Percentiles rank a stretch among this genome's conserved stretches.
phyloP scores from a whole-genome alignment of 2,797 vertebrate species.

The Sebastes jordani region DNA sequence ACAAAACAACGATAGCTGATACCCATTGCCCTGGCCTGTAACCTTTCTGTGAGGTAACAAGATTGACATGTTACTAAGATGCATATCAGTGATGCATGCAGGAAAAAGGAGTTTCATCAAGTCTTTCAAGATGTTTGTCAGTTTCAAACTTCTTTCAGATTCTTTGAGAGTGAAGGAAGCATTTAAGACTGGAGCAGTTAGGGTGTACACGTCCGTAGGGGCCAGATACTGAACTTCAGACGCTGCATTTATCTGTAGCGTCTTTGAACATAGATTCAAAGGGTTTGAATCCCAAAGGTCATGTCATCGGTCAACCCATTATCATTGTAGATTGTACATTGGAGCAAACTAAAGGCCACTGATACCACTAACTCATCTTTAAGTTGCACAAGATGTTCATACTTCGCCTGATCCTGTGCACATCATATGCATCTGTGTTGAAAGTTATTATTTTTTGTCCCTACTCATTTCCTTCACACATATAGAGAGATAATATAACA shows the following conservation, averaged over 20 bases:
- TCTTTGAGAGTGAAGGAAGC: conserved; percentile 28
- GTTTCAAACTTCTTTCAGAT: conserved; percentile 24
- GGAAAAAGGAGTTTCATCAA: conserved; percentile 17
- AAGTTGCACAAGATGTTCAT: background rate
- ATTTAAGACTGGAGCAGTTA: conserved; percentile 53
- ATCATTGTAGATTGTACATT: conserved; percentile 13
- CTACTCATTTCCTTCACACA: background rate
- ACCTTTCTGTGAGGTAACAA: background rate
- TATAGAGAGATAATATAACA: background rate
- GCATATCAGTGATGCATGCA: conserved; percentile 26
- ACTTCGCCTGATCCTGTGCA: background rate
- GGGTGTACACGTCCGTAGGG: conserved; percentile 34
- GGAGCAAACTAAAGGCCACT: conserved; percentile 1
- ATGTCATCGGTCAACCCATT: conserved; percentile 3
- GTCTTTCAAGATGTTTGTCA: conserved; percentile 40
- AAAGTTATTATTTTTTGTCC: background rate
- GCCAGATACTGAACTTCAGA: conserved; percentile 55
- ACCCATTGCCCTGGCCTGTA: background rate
- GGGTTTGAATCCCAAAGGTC: conserved; percentile 23
- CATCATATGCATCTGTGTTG: background rate
- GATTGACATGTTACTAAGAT: conserved; percentile 29
- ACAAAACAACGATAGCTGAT: background rate
- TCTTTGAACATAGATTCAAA: conserved; percentile 69
- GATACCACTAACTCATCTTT: background rate
- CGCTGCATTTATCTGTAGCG: conserved; percentile 42